Percentiles rank a stretch among this genome's conserved stretches.
These are phyloP conservation scores for Butorides virescens DNA, from an alignment of 2,113 vertebrate genomes.

Conservation along the genomic window DNA sequence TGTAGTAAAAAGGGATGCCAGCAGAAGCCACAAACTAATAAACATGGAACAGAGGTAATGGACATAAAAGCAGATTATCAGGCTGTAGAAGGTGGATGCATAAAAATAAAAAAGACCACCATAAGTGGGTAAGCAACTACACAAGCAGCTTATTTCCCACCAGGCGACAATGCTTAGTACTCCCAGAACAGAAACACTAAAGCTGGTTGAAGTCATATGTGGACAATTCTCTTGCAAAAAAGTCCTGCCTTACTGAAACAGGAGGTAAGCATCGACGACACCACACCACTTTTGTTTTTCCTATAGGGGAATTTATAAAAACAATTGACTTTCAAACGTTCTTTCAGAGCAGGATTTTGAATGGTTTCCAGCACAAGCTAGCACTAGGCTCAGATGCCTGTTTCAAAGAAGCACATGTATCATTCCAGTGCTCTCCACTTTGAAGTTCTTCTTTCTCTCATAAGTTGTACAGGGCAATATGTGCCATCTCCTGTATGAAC, in stretches of 20 bases:
- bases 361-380: background rate
- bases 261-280: background rate
- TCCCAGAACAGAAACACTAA: background rate
- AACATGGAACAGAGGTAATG: background rate
- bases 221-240: background rate
- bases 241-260: background rate
- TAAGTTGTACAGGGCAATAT: background rate
- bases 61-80: background rate
- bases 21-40: background rate
- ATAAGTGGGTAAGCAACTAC: background rate
- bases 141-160: background rate
- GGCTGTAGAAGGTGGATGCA: background rate
- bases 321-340: background rate
- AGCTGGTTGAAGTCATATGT: background rate
- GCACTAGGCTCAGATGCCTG: background rate
- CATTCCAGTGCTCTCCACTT: background rate
- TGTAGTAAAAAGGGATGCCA: background rate
- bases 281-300: background rate
- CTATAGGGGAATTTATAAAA: background rate
- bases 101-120: background rate
- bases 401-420: background rate
- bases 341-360: background rate
- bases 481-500: background rate
- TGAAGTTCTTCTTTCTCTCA: background rate
- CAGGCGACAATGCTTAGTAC: background rate